Percentiles rank a stretch among this genome's conserved stretches.
Conservation (phyloP, 2,888 invertebrate species). For the Hemaris fuciformis region DNA sequence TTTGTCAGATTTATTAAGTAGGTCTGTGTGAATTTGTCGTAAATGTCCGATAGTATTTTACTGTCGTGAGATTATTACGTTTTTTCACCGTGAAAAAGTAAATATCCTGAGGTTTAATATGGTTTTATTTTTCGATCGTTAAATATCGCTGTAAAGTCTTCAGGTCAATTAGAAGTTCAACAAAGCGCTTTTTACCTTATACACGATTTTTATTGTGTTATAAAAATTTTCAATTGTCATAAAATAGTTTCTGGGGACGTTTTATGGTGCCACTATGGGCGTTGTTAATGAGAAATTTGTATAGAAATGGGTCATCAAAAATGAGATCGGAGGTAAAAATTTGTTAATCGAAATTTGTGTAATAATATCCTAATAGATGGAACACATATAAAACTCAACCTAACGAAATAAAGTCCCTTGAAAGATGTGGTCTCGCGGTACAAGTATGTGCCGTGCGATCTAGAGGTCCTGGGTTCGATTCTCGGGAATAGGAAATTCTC, state of each 20-base stretch:
- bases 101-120: not conserved
- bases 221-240: constrained; percentile 43
- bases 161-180: constrained; percentile 31
- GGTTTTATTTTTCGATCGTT: constrained; percentile 54
- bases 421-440: too few relatives aligned
- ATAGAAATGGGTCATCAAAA: not conserved
- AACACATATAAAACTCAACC: too few relatives aligned
- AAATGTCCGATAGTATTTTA: constrained; percentile 75
- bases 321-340: too few relatives aligned
- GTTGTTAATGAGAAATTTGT: not conserved
- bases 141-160: constrained; percentile 37
- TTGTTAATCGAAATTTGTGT: too few relatives aligned
- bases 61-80: constrained; percentile 63
- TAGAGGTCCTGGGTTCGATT: too few relatives aligned
- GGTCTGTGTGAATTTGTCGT: constrained; percentile 76
- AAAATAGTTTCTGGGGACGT: constrained; percentile 11
- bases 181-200: constrained; percentile 30
- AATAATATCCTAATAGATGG: too few relatives aligned
- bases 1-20: constrained; percentile 76
- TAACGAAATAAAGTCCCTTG: too few relatives aligned
- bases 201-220: constrained; percentile 52
- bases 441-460: too few relatives aligned
- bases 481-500: too few relatives aligned
- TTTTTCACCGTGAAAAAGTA: constrained; percentile 29
- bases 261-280: not conserved